These are phyloP conservation scores for Synergus gifuensis DNA, from an alignment of 2,888 invertebrate species.

Conservation along the genomic window DNA sequence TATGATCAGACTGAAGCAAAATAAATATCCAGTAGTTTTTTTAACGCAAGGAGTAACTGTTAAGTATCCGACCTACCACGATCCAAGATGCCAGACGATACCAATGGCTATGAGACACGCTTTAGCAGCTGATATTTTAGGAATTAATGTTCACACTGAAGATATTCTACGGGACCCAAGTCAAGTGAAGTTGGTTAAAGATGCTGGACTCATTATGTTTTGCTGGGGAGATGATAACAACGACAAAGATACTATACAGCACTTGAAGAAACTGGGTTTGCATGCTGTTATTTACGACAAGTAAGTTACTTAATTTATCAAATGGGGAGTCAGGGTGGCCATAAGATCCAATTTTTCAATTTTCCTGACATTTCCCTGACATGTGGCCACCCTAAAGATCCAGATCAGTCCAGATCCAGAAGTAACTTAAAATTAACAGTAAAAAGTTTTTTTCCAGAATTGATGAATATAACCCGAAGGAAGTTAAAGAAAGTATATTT, in stretches of 20 bases:
- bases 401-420: background rate
- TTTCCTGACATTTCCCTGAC: too few species aligned
- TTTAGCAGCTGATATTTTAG: constrained; percentile 89
- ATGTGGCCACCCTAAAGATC: background rate
- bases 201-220: constrained; percentile 92
- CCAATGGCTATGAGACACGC: constrained; percentile 91
- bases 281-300: constrained; percentile 99
- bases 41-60: constrained; percentile 88
- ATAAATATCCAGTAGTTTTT: constrained; percentile 97
- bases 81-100: constrained; percentile 90
- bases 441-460: constrained; percentile 76
- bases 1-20: constrained; percentile 96
- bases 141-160: constrained; percentile 95
- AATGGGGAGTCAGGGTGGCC: background rate
- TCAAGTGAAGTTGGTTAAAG: constrained; percentile 88
- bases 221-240: constrained; percentile 99
- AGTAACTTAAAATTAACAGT: background rate
- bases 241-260: constrained; percentile 89
- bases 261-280: constrained; percentile 92
- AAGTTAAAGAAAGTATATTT: constrained; percentile 91
- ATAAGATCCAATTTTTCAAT: background rate
- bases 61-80: constrained; percentile 89
- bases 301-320: constrained; percentile 71
- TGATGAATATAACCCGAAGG: constrained; percentile 86
- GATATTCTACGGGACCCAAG: constrained; percentile 91